A percentile compares a stretch with the other conserved stretches of the same genome.
Evolutionary conservation across 2,113 vertebrate genomes (phyloP).

Genomic region (Ranitomeya imitator): DNA sequence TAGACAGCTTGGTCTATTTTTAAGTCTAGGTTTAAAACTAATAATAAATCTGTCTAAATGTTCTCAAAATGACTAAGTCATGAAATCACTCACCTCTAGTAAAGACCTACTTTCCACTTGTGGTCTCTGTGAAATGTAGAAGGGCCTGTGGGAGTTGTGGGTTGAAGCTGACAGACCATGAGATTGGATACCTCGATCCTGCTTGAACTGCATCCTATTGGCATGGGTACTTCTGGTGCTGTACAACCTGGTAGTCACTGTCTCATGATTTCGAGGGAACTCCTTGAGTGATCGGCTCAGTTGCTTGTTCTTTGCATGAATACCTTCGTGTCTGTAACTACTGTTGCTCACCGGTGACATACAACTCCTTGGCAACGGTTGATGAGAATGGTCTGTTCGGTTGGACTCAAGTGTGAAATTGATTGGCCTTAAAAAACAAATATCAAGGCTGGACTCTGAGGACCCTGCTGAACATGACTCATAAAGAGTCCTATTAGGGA

Average conservation of each 20-base stretch:
- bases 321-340: constrained; percentile 75
- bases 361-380: constrained; percentile 75
- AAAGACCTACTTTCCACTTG: constrained; percentile 77
- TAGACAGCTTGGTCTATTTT: too few relatives aligned
- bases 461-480: constrained; percentile 87
- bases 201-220: constrained; percentile 79
- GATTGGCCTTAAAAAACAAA: constrained; percentile 88
- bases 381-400: constrained; percentile 75
- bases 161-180: constrained; percentile 70
- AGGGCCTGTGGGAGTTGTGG: constrained; percentile 76
- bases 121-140: constrained; percentile 77
- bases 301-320: constrained; percentile 90
- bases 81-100: constrained; percentile 77
- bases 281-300: constrained; percentile 93
- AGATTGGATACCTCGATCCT: constrained; percentile 79
- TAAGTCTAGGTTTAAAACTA: too few relatives aligned
- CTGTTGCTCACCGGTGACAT: constrained; percentile 73
- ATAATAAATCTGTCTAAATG: neutral
- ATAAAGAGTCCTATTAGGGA: constrained; percentile 77
- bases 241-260: constrained; percentile 73
- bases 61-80: neutral
- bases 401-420: constrained; percentile 79
- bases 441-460: constrained; percentile 92
- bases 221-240: constrained; percentile 78
- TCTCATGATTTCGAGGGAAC: constrained; percentile 76